Evolutionary conservation across 2,888 invertebrate genomes (phyloP), one percentile per base, ranked within the genome.

Genomic region (Dyspetes luteomarginatus): DNA sequence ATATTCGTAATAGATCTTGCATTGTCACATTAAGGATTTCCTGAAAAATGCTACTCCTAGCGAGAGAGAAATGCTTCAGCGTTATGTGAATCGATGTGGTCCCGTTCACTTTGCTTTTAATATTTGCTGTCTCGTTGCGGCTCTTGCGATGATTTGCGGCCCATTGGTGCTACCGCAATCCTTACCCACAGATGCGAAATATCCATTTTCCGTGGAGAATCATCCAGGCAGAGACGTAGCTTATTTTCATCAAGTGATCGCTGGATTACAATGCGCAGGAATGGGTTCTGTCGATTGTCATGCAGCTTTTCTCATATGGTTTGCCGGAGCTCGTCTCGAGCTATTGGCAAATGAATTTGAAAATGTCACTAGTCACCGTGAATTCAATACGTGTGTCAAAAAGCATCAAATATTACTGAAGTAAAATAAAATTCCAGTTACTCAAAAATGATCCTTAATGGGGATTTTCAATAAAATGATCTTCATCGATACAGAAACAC

Each of bases 221-320:
- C 68, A 65, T 67, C 83, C 83, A 5, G 24, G 80, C 0, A 65
- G 15, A 12, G 82, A 71, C n/a, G 12, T 85, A 0, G 73, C 85
- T 7, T 88, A 86, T 55, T 0, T 85, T 0, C 86, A 86, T 71
- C 87, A 87, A 62, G 82, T 82, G 1, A 55, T 85, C 0, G 82
- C 60, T 4, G 84, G 84, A 0, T 12, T 85, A 15, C 87, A 86
- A 30, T 82, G 81, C 9, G 56, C 83, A 0, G 78, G 83, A 19
- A 79, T 78, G 9, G 81, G 82, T 2, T 60, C 78, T 26, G 36
- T 85, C 0, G 87, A 88, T 56, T 83, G 85, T 69, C 85, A 85
- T 4, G 62, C 83, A 4, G 85, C 85, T 7, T 12, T 86, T 4
- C 41, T 86, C 1, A 45, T 88, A 19, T 88, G 87, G 88, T 88